A percentile compares a stretch with the other conserved stretches of the same genome.
Conservation (phyloP, 2,113 vertebrate genomes). For the Grammomys surdaster region DNA sequence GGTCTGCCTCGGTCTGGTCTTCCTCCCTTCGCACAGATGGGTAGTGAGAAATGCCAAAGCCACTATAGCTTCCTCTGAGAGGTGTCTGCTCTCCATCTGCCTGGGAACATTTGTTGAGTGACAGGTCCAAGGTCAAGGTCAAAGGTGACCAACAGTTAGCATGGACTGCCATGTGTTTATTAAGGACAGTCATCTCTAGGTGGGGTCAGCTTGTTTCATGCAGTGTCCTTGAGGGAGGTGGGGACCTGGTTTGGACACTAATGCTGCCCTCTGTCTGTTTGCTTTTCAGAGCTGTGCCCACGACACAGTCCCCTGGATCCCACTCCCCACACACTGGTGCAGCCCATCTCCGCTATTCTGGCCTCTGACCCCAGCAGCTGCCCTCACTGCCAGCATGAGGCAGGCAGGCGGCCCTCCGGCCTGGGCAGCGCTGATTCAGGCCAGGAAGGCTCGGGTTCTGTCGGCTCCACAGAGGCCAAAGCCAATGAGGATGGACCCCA, state of each 20-base stretch:
- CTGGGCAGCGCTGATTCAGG: conserved; percentile 80
- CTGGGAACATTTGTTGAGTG: background rate
- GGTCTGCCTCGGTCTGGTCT: background rate
- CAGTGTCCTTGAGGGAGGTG: background rate
- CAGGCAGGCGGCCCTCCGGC: conserved; percentile 77
- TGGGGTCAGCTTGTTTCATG: background rate
- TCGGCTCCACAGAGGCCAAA: conserved; percentile 21
- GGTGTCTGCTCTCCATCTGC: accelerated
- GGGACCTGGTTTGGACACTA: no score
- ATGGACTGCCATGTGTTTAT: accelerated
- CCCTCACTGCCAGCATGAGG: conserved; percentile 86
- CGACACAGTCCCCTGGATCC: conserved; percentile 88
- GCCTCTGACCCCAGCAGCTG: conserved; percentile 89
- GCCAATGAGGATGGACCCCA: conserved; percentile 54
- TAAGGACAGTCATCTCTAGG: background rate
- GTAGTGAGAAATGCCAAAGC: accelerated
- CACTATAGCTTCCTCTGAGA: background rate
- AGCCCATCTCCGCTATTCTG: conserved; percentile 90
- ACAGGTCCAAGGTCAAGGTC: background rate
- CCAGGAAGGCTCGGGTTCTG: conserved; percentile 71
- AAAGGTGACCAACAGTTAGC: background rate
- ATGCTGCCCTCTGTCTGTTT: background rate
- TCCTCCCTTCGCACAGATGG: background rate
- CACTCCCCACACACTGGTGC: conserved; percentile 85
- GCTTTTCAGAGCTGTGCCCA: conserved; percentile 88